phyloP scores from a whole-genome alignment of 1,140 invertebrate species.

The Cotesia chilonis region DNA sequence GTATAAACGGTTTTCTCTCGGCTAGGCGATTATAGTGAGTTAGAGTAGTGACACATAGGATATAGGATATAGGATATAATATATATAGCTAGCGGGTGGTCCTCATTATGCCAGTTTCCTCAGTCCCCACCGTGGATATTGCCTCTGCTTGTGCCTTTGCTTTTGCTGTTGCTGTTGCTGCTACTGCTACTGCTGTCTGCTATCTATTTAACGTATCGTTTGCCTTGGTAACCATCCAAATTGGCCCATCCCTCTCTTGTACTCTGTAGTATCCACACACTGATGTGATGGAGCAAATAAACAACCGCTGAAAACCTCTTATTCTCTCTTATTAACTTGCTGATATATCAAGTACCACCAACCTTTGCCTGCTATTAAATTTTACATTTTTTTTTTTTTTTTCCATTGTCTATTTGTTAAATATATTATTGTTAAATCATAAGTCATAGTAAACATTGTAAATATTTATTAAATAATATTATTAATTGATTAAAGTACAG shows the following conservation, averaged over 20 bases:
- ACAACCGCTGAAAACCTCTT: conserved; percentile 36
- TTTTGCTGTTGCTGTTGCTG: no score
- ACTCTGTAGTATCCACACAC: conserved; percentile 32
- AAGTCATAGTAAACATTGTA: no score
- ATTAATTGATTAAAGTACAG: no score
- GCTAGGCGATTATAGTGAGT: no score
- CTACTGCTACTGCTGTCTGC: conserved; percentile 46
- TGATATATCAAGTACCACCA: no score
- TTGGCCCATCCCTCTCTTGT: conserved; percentile 56
- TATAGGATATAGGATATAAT: conserved; percentile 42
- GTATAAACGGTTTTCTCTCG: background rate
- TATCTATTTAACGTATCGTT: conserved; percentile 68
- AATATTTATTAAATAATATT: no score
- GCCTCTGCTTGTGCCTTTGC: no score
- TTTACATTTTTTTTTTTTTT: background rate
- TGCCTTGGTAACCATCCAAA: conserved; percentile 66
- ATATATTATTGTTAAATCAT: no score
- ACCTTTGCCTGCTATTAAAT: no score
- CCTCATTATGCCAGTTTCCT: conserved; percentile 63
- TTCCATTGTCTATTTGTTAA: background rate
- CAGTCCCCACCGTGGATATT: conserved; percentile 38
- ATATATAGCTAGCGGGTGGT: conserved; percentile 60
- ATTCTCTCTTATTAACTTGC: conserved; percentile 18
- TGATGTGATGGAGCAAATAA: conserved; percentile 54
- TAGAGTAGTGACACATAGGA: no score